Evolutionary conservation across 1,140 invertebrate species (phyloP), one percentile per base, ranked within the genome.

Genomic region (Lerema accius): DNA sequence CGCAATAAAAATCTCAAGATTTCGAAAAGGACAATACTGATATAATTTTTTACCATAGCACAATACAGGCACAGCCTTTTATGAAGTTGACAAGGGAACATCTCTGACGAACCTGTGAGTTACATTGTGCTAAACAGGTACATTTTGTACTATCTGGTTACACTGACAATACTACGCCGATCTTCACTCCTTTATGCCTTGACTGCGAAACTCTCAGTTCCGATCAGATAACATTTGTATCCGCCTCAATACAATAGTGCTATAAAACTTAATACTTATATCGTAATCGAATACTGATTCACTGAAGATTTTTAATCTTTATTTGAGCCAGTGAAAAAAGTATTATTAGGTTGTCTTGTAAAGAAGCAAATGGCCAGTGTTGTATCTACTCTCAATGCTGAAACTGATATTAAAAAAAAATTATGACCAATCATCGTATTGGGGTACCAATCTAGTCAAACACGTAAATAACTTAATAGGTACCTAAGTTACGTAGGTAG

Each of bases 211-310:
- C 65, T 69, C 74, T 78, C 72, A 86, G 73, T 89, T 89, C 86
- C 86, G 84, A 86, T 89, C 86, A 85, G 84, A 89, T 87, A 87
- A 80, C 76, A 77, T 49, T 61, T 67, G 76, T 74, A 78, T 86
- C 82, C 84, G 84, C 50, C 75, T 59, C 43, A 17, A 67, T 75
- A 76, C 76, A 83, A 86, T 71, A 68, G 69, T 60, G 65, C 73
- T 75, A 61, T 64, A 72, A 75, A 72, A 72, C 61, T 77, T 71
- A 71, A 73, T 69, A 69, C 59, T 73, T 71, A 73, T 75, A 32
- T 63, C 60, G 65, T 50, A 67, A 77, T 67, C 51, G 23, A 63
- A 59, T 56, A 43, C 46, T 14, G 56, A 53, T 55, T 55, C 51
- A 50, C 45, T 62, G 63, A 28, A 69, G 59, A 61, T 71, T 73